phyloP scores from a whole-genome alignment of 2,797 vertebrate species.

The Crypturellus tataupa region DNA sequence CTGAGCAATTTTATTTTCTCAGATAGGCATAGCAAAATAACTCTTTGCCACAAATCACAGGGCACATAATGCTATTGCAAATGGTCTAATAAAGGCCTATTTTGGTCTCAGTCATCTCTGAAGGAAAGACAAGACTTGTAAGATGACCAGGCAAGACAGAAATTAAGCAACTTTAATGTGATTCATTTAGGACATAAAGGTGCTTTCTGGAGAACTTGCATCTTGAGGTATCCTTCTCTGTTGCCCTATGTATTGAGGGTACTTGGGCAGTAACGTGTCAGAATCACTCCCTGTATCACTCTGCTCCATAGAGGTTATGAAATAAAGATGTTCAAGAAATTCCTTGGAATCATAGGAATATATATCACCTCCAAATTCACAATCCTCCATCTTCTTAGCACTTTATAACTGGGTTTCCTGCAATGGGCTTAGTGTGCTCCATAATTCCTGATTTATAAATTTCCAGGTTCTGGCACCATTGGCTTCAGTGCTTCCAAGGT shows the following conservation, averaged over 20 bases:
- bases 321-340: neutral
- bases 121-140: too few relatives aligned
- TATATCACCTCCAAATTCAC: neutral
- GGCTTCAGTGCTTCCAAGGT: rapidly evolving
- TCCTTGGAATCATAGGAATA: neutral
- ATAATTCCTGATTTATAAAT: neutral
- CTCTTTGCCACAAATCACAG: neutral
- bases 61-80: neutral
- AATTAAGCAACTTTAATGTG: neutral
- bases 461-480: neutral
- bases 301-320: neutral
- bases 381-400: neutral
- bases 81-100: neutral
- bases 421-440: neutral
- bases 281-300: neutral
- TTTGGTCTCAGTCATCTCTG: too few relatives aligned
- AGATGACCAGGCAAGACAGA: neutral
- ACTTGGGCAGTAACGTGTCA: rapidly evolving
- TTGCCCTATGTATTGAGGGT: neutral
- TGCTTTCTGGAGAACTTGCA: neutral
- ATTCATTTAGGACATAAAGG: neutral
- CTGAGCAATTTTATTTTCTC: neutral
- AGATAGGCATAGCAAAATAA: neutral
- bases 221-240: neutral
- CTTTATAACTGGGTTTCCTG: neutral